Conservation (phyloP, 2,113 vertebrate genomes). For the Megaceryle torquata region DNA sequence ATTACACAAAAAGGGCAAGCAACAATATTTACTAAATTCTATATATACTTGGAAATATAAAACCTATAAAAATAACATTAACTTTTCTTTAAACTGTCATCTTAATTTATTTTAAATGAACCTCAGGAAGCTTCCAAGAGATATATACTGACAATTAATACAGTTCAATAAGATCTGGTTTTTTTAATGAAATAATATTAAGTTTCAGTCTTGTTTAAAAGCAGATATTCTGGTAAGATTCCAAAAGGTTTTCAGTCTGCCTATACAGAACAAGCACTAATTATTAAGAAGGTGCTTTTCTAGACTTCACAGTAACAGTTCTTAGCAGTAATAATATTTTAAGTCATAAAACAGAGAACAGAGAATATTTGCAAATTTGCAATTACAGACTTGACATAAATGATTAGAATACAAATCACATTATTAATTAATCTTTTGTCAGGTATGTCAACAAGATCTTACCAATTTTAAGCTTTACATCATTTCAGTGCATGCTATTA, state of each 20-base stretch:
- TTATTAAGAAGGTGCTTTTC: background rate
- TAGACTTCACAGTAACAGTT: background rate
- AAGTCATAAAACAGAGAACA: background rate
- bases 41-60: background rate
- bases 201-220: slow-evolving; percentile 53
- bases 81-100: background rate
- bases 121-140: background rate
- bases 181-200: background rate
- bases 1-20: background rate
- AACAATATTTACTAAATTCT: background rate
- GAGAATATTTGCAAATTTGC: background rate
- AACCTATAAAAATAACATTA: background rate
- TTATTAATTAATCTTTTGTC: background rate
- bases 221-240: slow-evolving; percentile 35
- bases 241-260: background rate
- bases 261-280: background rate
- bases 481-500: background rate
- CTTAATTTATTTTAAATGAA: background rate
- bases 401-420: background rate
- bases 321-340: background rate
- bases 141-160: background rate
- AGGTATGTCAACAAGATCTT: background rate
- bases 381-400: background rate
- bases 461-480: background rate
- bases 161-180: background rate